Base-by-base conservation (phyloP, 2,888 invertebrate species). In the Agrotis ipsilon region DNA sequence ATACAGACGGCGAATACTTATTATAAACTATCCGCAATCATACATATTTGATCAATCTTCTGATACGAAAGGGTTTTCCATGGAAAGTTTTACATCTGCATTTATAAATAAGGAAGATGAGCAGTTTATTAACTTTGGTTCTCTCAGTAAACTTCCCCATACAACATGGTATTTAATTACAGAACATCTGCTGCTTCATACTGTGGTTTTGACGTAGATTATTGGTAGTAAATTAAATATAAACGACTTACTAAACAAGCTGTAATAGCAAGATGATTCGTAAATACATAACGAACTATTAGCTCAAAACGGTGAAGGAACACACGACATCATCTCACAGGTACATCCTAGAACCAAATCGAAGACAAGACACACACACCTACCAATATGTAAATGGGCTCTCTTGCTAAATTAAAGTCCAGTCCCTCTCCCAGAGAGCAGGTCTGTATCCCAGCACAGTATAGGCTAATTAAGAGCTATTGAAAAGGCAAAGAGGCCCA, bases 61-160 rank as follows among this genome's bases (percentile, higher is more conserved):
- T 32, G 39, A 70, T n/a, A 18, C 4, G 39, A 27, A 27, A 5
- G 27, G 5, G 24, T 49, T 55, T 45, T 13, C 39, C 19, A 1
- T 16, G 46, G 19, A 73, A 71, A 54, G 11, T 45, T 74, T 21
- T 43, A 16, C 32, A 48, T 54, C 32, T 61, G 19, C 24, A 39
- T 54, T 19, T 75, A 16, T 60, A 24, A 49, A 73, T 54, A 61
- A 54, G 39, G 45, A 70, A 24, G 49, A 70, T 51, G 54, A 32
- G 24, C 24, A 7, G 18, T 76, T 46, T 66, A 59, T 51, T 45
- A 48, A 9, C 16, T 39, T 46, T 61, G 16, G 46, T 43, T 43
- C 46, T 32, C 48, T 52, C 43, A 32, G 14, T 24, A 68, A 59
- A 68, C 32, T 68, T 76, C 13, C 19, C 32, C 14, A 48, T 46